These are phyloP conservation scores for Heliconius charithonia DNA, from an alignment of 2,888 invertebrate species.

Conservation along the genomic window DNA sequence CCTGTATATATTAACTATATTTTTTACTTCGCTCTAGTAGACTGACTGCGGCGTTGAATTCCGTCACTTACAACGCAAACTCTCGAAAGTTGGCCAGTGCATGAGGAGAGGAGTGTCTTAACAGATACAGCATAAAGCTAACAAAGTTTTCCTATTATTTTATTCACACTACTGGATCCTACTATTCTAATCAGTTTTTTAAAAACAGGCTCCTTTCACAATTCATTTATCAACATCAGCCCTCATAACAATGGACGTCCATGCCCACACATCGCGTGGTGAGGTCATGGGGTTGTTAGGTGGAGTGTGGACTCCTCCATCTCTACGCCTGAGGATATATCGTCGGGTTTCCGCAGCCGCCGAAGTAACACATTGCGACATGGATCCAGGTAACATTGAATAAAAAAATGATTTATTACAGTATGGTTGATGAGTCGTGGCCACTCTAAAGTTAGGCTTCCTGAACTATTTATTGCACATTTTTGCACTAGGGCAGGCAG, in stretches of 20 bases:
- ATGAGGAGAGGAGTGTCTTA: no score
- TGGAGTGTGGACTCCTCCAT: conserved; percentile 68
- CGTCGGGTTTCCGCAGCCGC: conserved; percentile 86
- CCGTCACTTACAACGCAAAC: neutral
- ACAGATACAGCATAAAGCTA: no score
- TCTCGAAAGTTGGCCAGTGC: no score
- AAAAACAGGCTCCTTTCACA: conserved; percentile 85
- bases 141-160: no score
- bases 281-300: conserved; percentile 91
- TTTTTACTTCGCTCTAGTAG: neutral
- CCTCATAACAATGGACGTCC: conserved; percentile 87
- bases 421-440: no score
- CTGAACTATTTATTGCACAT: no score
- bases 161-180: no score
- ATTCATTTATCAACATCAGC: conserved; percentile 85
- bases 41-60: neutral
- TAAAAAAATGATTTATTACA: no score
- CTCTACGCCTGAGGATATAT: conserved; percentile 68
- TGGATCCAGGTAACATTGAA: conserved; percentile 85
- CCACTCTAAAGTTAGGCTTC: no score
- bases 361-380: conserved; percentile 89
- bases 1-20: no score
- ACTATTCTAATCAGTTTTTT: neutral
- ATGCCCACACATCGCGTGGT: conserved; percentile 87
- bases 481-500: no score